Evolutionary conservation across 2,888 invertebrate genomes (phyloP), one percentile per base, ranked within the genome.

Genomic region (Lamproptera curius): DNA sequence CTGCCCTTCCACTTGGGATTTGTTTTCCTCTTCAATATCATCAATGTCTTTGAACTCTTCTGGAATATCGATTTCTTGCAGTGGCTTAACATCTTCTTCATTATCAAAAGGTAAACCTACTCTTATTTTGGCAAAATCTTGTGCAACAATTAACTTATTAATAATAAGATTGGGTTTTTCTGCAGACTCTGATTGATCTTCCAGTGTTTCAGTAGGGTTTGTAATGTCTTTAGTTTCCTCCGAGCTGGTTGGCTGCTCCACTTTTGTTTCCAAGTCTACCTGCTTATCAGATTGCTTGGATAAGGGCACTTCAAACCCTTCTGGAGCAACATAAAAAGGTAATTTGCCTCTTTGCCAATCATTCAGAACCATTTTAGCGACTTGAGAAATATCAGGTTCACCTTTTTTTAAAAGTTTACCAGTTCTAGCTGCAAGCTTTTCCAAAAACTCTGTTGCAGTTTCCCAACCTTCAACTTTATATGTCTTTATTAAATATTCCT

Each of bases 271-370:
- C 1, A 17, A 33, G 41, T 67, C 68, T 39, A 59, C 65, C 45
- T 65, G 61, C 15, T 48, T 43, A 26, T 39, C 42, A 42, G n/a
- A 39, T 53, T 75, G 73, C 53, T 88, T 86, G n/a, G 89, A 76
- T 55, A 91, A 76, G 1, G 95, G 93, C 40, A 90, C 79, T 76
- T 94, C 94, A 80, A 91, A 95, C 1, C 94, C 95, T 59, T 94
- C 93, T 11, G 98, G 98, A 37, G 92, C 90, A 2, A 96, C 93
- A 87, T 96, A 99, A 79, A 95, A 99, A 0, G 99, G 98, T 44
- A 99, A 83, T 79, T 97, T 97, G 3, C 99, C 99, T 65, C 99
- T 91, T 82, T 99, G 99, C 95, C 97, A 99, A 78, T 99, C 99
- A 86, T 99, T 99, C 1, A 99, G 89, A 8, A 99, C 92, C 95